A percentile compares a stretch with the other conserved stretches of the same genome.
Conservation (phyloP, 2,888 invertebrate species). For the Taenaris catops region DNA sequence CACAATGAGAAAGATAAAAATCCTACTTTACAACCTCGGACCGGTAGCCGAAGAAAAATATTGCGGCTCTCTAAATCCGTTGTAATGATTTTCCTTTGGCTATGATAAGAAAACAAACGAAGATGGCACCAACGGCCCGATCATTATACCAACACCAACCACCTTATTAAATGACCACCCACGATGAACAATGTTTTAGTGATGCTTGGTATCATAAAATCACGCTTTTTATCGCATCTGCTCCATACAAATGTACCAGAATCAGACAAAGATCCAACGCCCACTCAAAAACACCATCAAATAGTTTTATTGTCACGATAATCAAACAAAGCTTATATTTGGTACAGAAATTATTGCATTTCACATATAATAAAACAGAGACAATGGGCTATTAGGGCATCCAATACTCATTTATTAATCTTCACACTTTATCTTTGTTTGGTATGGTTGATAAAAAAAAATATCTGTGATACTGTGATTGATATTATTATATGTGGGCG, state of each 20-base stretch:
- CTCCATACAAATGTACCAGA: constrained; percentile 47
- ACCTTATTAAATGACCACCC: constrained; percentile 56
- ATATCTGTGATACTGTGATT: constrained; percentile 1
- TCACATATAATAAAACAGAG: constrained; percentile 8
- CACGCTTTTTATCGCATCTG: constrained; percentile 64
- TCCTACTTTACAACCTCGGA: constrained; percentile 7
- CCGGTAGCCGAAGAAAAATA: constrained; percentile 6
- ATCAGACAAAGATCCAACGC: constrained; percentile 64
- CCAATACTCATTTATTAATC: constrained; percentile 4
- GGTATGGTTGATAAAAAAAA: background rate
- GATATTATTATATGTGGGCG: background rate
- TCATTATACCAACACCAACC: constrained; percentile 14
- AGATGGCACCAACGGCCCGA: constrained; percentile 1
- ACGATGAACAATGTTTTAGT: constrained; percentile 70
- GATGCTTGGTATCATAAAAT: constrained; percentile 71
- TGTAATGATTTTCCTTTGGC: constrained; percentile 40
- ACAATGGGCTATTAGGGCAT: constrained; percentile 8
- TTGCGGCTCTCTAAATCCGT: constrained; percentile 23
- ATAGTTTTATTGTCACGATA: constrained; percentile 45
- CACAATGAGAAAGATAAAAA: too few species aligned
- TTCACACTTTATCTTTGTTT: constrained; percentile 2
- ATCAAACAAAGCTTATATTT: constrained; percentile 43
- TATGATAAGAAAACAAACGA: constrained; percentile 58
- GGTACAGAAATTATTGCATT: constrained; percentile 42
- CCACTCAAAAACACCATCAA: constrained; percentile 48